Conservation (phyloP, 2,888 invertebrate species). For the Iselma pallidipennis region DNA sequence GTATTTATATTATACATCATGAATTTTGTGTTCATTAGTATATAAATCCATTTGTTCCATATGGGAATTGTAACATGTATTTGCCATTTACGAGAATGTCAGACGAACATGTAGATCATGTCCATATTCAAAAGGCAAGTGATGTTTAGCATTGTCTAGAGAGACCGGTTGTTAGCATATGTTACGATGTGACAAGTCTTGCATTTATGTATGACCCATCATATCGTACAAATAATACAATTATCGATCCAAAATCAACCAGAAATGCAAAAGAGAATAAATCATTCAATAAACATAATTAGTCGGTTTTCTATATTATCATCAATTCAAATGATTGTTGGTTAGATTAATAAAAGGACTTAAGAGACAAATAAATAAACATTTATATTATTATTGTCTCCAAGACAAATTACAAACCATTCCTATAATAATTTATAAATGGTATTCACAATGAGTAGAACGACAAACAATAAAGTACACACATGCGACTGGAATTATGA, state of each 20-base stretch:
- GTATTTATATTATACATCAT: too few species aligned
- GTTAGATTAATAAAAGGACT: neutral
- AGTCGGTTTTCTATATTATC: too few species aligned
- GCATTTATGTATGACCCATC: neutral
- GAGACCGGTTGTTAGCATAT: neutral
- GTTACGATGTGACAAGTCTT: neutral
- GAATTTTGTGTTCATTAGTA: too few species aligned
- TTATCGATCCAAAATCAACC: too few species aligned
- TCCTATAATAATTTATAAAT: slow-evolving; percentile 19
- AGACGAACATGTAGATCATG: neutral
- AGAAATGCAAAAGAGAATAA: too few species aligned
- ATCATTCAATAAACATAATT: too few species aligned
- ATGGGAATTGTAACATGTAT: neutral
- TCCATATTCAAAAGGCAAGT: neutral
- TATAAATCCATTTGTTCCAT: neutral
- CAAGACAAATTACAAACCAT: slow-evolving; percentile 11
- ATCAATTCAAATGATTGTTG: neutral
- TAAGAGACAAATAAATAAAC: slow-evolving; percentile 8
- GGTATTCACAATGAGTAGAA: slow-evolving; percentile 10
- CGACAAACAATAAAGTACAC: slow-evolving; percentile 19
- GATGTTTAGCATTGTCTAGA: neutral
- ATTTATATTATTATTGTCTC: slow-evolving; percentile 1
- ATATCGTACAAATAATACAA: too few species aligned
- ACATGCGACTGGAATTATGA: slow-evolving; percentile 21
- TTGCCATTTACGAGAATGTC: neutral